Evolutionary conservation across 2,888 invertebrate genomes (phyloP).

Genomic region (Aleiodes alternator): DNA sequence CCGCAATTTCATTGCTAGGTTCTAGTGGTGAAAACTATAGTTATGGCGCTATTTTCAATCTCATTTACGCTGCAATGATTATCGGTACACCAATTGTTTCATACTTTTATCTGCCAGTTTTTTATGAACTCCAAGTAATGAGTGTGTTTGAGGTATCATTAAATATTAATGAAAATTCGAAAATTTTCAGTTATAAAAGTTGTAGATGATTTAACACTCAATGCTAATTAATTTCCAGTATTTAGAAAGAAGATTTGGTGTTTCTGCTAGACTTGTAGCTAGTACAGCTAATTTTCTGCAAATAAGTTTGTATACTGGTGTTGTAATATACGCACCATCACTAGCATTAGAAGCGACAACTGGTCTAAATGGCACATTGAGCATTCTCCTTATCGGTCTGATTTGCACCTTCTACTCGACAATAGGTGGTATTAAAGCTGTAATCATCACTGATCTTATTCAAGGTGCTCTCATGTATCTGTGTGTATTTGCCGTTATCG

Average conservation of each 20-base stretch:
- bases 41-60: constrained; percentile 88
- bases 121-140: constrained; percentile 87
- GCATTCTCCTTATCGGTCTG: constrained; percentile 77
- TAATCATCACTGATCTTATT: constrained; percentile 90
- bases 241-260: constrained; percentile 79
- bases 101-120: constrained; percentile 88
- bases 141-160: constrained; percentile 88
- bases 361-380: constrained; percentile 74
- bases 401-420: constrained; percentile 93
- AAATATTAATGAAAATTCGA: background rate
- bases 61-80: constrained; percentile 86
- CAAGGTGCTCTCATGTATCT: constrained; percentile 90
- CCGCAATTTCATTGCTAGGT: constrained; percentile 90
- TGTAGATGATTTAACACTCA: background rate
- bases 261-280: constrained; percentile 76
- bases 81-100: constrained; percentile 87
- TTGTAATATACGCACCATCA: constrained; percentile 81
- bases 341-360: constrained; percentile 79
- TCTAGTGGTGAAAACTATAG: constrained; percentile 92
- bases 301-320: constrained; percentile 78
- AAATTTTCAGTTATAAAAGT: background rate
- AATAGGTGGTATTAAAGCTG: constrained; percentile 94
- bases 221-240: constrained; percentile 75
- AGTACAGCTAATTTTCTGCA: constrained; percentile 79
- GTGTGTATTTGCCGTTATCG: constrained; percentile 86